These are phyloP conservation scores for Cotesia typhae DNA, from an alignment of 1,140 invertebrate genomes.

Conservation along the genomic window DNA sequence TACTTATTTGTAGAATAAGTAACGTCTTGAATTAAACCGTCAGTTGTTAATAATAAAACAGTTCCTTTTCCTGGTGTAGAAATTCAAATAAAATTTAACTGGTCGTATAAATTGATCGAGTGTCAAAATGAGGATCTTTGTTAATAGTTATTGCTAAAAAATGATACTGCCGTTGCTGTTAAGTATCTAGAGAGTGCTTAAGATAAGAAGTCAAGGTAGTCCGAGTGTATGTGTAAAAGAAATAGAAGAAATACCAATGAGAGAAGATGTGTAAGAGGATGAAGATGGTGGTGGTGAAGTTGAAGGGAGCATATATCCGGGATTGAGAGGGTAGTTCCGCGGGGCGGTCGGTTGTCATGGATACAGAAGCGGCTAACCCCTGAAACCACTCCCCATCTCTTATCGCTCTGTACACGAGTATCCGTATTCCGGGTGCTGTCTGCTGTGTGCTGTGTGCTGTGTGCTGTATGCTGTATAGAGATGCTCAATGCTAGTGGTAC, in stretches of 20 bases:
- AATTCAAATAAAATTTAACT: too few species aligned
- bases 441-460: constrained; percentile 26
- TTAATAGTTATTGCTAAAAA: too few species aligned
- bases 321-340: constrained; percentile 55
- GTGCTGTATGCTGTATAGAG: constrained; percentile 22
- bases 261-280: constrained; percentile 2
- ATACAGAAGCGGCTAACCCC: constrained; percentile 59
- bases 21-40: too few species aligned
- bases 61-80: too few species aligned
- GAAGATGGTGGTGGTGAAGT: constrained; percentile 28
- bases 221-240: constrained; percentile 19
- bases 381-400: constrained; percentile 48
- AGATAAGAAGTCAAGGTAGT: constrained; percentile 4
- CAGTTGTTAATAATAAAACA: too few species aligned
- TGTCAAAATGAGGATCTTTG: too few species aligned
- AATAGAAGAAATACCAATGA: background rate
- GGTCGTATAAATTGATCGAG: too few species aligned
- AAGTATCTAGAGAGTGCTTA: background rate
- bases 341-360: constrained; percentile 66
- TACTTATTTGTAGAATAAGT: too few species aligned
- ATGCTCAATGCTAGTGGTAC: background rate
- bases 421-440: constrained; percentile 30
- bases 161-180: too few species aligned
- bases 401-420: background rate
- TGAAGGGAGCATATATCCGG: constrained; percentile 53